Evolutionary conservation across 2,113 vertebrate genomes (phyloP), one percentile per base, ranked within the genome.

Genomic region (Parus major): DNA sequence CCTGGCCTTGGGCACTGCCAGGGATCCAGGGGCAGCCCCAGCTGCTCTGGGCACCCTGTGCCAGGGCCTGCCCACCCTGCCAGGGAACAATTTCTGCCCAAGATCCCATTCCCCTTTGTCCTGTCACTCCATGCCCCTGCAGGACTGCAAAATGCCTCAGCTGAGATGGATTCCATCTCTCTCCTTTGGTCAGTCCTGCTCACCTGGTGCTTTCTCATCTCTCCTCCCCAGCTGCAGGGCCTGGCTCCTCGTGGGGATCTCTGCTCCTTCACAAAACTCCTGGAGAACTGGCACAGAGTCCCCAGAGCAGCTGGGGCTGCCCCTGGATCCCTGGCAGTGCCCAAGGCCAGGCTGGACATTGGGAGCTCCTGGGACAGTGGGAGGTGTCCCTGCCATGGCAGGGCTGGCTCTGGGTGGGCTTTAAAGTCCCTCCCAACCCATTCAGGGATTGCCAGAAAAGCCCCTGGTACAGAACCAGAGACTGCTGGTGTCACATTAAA

Each of bases 381-480:
- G 1, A 78, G 39, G 23, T 23, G 73, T 53, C 73, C 55, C 73
- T 86, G 84, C 64, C 84, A 36, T 2, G 63, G 39, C 46, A 8
- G 33, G 33, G 33, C 0, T 39, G 73, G 55, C 7, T 3, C 18
- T 39, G 73, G 55, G 0, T 9, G 84, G 27, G 33, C 0, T 46
- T 2, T 70, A 0, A 10, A 12, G 24, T 55, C 41, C 28, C 23
- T 55, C 2, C 53, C 65, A 24, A 1, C 10, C 7, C 47, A 61
- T 8, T 6, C 24, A 25, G 47, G 15, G 10, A 53, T 0, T 35
- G 7, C 7, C 52, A 84, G 35, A 46, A 84, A 42, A 87, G 24
- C 39, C 39, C 39, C 39, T 70, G 7, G 15, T 53, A 42, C 28
- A 57, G 18, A 75, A 77, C 8, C 44, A 73, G 55, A 11, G 60